phyloP scores from a whole-genome alignment of 2,888 invertebrate species.

The Platycnemis pennipes region DNA sequence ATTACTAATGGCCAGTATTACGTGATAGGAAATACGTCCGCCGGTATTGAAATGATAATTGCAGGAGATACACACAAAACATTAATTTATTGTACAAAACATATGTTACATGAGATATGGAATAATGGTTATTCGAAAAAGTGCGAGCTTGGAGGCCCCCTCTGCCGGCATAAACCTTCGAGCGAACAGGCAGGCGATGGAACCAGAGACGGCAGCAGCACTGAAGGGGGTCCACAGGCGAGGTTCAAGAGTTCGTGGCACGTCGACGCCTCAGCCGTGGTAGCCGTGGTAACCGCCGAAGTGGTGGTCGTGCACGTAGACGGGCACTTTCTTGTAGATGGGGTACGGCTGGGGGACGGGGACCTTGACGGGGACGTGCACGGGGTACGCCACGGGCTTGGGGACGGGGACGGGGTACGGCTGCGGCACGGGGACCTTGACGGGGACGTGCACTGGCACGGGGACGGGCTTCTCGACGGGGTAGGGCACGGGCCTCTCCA shows the following conservation, averaged over 20 bases:
- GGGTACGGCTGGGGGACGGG: constrained; percentile 60
- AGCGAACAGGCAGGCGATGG: not conserved
- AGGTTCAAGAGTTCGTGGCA: not conserved
- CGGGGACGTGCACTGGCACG: constrained; percentile 61
- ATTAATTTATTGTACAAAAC: constrained; percentile 5
- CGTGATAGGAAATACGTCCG: too few relatives aligned
- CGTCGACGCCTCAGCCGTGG: not conserved
- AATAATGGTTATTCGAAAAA: not conserved
- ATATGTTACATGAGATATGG: constrained; percentile 20
- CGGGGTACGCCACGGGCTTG: constrained; percentile 68
- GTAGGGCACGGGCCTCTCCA: constrained; percentile 60
- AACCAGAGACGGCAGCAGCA: not conserved
- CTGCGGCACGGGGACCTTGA: constrained; percentile 67
- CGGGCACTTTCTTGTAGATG: constrained; percentile 59
- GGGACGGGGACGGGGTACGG: constrained; percentile 37
- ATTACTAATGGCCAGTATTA: too few relatives aligned
- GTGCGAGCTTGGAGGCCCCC: not conserved
- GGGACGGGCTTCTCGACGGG: constrained; percentile 66
- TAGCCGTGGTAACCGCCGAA: not conserved
- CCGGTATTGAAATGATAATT: not conserved
- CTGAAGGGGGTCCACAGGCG: not conserved
- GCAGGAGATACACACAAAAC: not conserved
- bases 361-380: constrained; percentile 60
- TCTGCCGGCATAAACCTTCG: not conserved
- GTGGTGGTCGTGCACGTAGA: constrained; percentile 2